These are phyloP conservation scores for Prietella phreatophila DNA, from an alignment of 2,113 vertebrate genomes.

Conservation along the genomic window DNA sequence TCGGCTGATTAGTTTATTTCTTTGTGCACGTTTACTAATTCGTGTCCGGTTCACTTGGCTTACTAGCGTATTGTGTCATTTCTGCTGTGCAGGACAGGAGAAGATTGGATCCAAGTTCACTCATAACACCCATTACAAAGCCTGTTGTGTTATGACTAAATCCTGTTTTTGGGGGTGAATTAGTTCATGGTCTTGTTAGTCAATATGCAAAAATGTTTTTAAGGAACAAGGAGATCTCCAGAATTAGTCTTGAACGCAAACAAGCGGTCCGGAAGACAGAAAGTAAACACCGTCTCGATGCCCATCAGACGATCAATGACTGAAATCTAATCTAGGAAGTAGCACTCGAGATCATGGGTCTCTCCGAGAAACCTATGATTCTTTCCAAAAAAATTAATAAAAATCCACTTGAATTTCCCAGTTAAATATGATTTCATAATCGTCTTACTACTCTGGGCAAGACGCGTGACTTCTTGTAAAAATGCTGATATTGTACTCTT, in stretches of 20 bases:
- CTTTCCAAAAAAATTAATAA: not conserved
- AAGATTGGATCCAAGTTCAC: not conserved
- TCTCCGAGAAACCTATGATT: not conserved
- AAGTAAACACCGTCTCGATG: not conserved
- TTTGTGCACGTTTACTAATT: not conserved
- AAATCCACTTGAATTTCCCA: not conserved
- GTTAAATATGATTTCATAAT: slow-evolving; percentile 11
- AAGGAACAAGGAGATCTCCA: not conserved
- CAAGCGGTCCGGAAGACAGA: not conserved
- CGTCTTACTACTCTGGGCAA: not conserved
- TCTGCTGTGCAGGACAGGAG: not conserved
- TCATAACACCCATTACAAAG: not conserved
- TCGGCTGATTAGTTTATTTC: not conserved
- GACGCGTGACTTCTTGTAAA: not conserved
- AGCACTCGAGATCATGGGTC: not conserved
- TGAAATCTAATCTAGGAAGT: not conserved
- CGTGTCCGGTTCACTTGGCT: not conserved
- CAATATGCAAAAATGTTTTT: not conserved
- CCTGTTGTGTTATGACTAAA: not conserved
- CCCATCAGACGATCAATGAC: not conserved
- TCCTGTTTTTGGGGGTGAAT: not conserved
- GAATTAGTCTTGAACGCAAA: not conserved
- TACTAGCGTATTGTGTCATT: not conserved
- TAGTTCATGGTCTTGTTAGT: not conserved
- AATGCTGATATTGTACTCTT: not conserved